Percentiles rank a stretch among this genome's conserved stretches.
These are phyloP conservation scores for Microtus pennsylvanicus DNA, from an alignment of 2,113 vertebrate species.

Conservation along the genomic window DNA sequence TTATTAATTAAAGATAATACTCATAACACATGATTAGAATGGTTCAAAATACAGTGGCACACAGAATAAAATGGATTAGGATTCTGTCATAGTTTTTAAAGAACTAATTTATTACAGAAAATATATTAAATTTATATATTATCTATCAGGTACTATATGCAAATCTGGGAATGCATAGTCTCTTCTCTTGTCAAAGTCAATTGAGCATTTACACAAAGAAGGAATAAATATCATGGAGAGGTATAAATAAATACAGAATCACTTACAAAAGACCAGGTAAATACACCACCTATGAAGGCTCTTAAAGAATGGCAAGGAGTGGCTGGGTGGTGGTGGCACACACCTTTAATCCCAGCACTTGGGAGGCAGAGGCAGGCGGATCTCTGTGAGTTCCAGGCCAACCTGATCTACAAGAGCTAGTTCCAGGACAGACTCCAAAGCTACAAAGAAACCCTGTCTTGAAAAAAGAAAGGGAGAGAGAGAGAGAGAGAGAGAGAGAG, in stretches of 20 bases:
- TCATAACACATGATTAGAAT: neutral
- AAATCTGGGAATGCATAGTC: neutral
- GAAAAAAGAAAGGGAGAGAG: no score
- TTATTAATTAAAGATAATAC: neutral
- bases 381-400: no score
- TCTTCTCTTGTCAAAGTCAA: neutral
- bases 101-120: neutral
- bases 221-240: neutral
- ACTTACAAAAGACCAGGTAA: neutral
- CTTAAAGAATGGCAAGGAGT: neutral
- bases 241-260: neutral
- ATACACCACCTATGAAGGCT: neutral
- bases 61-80: neutral
- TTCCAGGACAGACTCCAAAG: no score
- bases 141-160: neutral
- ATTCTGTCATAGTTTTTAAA: neutral
- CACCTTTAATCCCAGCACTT: no score
- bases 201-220: neutral
- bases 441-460: no score
- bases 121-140: neutral
- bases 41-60: neutral
- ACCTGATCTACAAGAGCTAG: no score
- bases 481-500: no score
- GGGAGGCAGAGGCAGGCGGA: no score
- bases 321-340: no score